These are phyloP conservation scores for Pachymerium ferrugineum DNA, from an alignment of 2,888 invertebrate species.

Conservation along the genomic window DNA sequence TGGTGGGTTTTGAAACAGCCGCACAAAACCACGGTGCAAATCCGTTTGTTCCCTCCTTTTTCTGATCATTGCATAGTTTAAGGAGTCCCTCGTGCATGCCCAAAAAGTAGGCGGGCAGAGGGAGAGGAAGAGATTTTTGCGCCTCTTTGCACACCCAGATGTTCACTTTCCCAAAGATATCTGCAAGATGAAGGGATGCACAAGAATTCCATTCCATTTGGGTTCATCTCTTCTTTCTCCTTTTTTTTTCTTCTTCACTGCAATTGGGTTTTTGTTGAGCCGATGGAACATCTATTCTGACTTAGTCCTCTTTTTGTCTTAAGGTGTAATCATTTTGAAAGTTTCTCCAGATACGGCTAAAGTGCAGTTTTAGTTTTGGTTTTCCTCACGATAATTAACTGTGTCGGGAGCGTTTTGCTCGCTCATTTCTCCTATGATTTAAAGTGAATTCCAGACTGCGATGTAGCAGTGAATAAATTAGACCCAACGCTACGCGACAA, in stretches of 20 bases:
- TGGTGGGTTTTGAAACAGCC: conserved; percentile 11
- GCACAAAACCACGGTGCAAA: conserved; percentile 20
- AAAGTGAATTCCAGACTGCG: conserved; percentile 19
- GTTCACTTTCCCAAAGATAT: conserved; percentile 25
- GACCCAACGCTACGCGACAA: conserved; percentile 15
- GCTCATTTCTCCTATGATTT: conserved; percentile 23
- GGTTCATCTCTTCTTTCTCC: conserved; percentile 20
- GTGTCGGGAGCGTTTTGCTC: conserved; percentile 27
- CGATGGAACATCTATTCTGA: conserved; percentile 23
- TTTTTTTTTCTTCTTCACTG: neutral
- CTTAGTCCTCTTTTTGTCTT: neutral
- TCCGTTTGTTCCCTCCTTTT: conserved; percentile 25
- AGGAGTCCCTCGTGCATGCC: conserved; percentile 21
- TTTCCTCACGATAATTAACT: conserved; percentile 19
- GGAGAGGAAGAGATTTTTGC: conserved; percentile 22
- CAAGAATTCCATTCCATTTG: conserved; percentile 23
- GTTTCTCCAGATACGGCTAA: conserved; percentile 10
- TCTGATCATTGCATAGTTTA: conserved; percentile 27
- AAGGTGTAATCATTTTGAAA: conserved; percentile 19
- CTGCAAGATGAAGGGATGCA: conserved; percentile 28
- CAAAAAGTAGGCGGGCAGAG: conserved; percentile 12
- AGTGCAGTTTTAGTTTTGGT: conserved; percentile 19
- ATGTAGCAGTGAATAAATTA: conserved; percentile 22
- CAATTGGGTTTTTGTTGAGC: conserved; percentile 27
- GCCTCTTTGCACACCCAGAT: conserved; percentile 27